These are phyloP conservation scores for Phrynocephalus versicolor DNA, from an alignment of 2,113 vertebrate species.

Conservation along the genomic window DNA sequence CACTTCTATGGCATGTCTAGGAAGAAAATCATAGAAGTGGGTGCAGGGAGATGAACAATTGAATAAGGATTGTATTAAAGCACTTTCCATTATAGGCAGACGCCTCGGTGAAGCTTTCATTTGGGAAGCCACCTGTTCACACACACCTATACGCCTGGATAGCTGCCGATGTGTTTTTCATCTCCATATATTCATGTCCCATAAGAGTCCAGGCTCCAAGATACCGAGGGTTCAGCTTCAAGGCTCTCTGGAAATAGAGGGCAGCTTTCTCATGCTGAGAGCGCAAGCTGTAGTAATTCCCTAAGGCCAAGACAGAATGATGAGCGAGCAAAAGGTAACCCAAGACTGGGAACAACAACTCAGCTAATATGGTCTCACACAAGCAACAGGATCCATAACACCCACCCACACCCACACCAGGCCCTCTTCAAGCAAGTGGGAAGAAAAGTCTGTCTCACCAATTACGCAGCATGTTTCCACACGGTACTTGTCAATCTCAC, in stretches of 20 bases:
- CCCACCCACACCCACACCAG: background rate
- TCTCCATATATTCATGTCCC: slow-evolving; percentile 99
- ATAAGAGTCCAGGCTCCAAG: slow-evolving; percentile 98
- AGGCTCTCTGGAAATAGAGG: slow-evolving; percentile 96
- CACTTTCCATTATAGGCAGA: background rate
- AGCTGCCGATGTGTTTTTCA: slow-evolving; percentile 98
- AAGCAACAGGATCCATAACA: background rate
- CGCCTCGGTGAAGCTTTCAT: background rate
- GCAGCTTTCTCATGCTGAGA: slow-evolving; percentile 98
- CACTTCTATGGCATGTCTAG: slow-evolving; percentile 96
- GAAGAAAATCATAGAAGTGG: background rate
- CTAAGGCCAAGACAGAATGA: slow-evolving; percentile 68
- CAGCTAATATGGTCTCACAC: background rate
- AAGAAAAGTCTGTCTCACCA: slow-evolving; percentile 78
- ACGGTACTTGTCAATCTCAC: slow-evolving; percentile 98
- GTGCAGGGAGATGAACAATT: background rate
- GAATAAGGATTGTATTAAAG: background rate
- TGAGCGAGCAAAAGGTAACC: background rate
- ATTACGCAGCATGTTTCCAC: slow-evolving; percentile 99
- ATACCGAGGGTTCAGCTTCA: slow-evolving; percentile 96
- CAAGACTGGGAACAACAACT: background rate
- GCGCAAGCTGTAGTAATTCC: slow-evolving; percentile 97
- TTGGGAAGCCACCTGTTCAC: background rate
- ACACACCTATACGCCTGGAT: slow-evolving; percentile 95
- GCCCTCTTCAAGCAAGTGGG: background rate